phyloP scores from a whole-genome alignment of 2,888 invertebrate species.

The Homarus gammarus region DNA sequence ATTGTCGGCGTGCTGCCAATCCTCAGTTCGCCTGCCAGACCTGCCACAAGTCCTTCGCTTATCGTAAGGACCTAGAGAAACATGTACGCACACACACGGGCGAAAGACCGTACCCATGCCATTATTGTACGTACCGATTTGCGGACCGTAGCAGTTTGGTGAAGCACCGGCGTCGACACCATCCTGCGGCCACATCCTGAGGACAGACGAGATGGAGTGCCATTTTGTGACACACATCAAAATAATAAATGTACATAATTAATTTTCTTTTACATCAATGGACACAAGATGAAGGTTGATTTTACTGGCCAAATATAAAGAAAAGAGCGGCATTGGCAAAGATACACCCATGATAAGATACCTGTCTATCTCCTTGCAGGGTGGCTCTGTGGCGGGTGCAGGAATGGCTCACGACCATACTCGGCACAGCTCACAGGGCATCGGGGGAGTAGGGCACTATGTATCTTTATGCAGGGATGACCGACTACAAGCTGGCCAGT shows the following conservation, averaged over 20 bases:
- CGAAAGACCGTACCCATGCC: constrained; percentile 58
- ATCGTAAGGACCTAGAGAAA: constrained; percentile 69
- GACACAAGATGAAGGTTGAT: constrained; percentile 13
- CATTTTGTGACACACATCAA: neutral
- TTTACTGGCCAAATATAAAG: neutral
- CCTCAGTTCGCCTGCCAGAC: constrained; percentile 63
- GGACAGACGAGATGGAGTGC: constrained; percentile 8
- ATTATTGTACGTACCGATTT: constrained; percentile 56
- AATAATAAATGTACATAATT: neutral
- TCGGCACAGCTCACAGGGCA: constrained; percentile 24
- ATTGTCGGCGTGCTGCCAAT: constrained; percentile 64
- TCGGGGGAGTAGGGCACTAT: constrained; percentile 41
- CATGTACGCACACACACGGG: constrained; percentile 64
- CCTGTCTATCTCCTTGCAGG: constrained; percentile 64
- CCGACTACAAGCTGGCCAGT: constrained; percentile 36
- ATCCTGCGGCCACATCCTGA: constrained; percentile 29
- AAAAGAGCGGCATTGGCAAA: constrained; percentile 1
- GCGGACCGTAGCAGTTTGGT: constrained; percentile 66
- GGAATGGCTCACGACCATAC: constrained; percentile 46
- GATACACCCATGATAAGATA: constrained; percentile 53
- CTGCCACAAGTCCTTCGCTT: constrained; percentile 70
- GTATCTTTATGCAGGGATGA: constrained; percentile 52
- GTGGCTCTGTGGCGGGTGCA: constrained; percentile 44
- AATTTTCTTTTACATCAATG: constrained; percentile 3
- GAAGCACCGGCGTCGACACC: constrained; percentile 53